phyloP scores from a whole-genome alignment of 2,888 invertebrate genomes.

The Cordilura impudica region DNA sequence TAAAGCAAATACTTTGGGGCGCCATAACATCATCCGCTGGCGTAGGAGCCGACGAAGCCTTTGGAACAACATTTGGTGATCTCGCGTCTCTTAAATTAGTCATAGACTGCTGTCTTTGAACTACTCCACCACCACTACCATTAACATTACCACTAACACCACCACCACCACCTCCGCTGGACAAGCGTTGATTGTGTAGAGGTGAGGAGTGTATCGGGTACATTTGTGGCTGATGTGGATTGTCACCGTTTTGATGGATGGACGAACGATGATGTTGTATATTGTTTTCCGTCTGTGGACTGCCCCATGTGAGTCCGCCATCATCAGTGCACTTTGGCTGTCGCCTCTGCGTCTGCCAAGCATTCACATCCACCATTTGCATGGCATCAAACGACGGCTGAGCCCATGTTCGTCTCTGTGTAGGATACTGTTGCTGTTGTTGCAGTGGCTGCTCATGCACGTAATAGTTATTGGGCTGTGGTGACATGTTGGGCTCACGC shows the following conservation, averaged over 20 bases:
- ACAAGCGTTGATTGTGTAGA: conserved; percentile 79
- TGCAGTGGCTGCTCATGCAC: conserved; percentile 83
- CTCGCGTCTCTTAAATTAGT: conserved; percentile 72
- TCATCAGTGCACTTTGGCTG: conserved; percentile 67
- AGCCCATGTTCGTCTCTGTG: conserved; percentile 84
- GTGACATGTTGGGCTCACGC: conserved; percentile 70
- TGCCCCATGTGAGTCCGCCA: conserved; percentile 76
- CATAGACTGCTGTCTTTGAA: conserved; percentile 72
- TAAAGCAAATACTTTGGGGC: conserved; percentile 95
- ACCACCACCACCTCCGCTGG: conserved; percentile 24
- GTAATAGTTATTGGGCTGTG: conserved; percentile 84
- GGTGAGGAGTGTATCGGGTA: conserved; percentile 81
- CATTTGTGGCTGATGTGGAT: conserved; percentile 78
- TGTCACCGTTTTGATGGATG: conserved; percentile 80
- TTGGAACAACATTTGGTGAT: conserved; percentile 68
- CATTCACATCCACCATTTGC: conserved; percentile 75
- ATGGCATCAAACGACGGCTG: conserved; percentile 77
- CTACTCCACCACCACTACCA: conserved; percentile 57
- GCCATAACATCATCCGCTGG: conserved; percentile 92
- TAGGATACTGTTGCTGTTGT: conserved; percentile 68
- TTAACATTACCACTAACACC: conserved; percentile 52
- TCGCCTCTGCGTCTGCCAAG: conserved; percentile 75
- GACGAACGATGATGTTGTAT: conserved; percentile 66
- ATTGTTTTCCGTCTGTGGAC: conserved; percentile 64
- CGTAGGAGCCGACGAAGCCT: conserved; percentile 66